Percentiles rank a stretch among this genome's conserved stretches.
Evolutionary conservation across 2,888 invertebrate genomes (phyloP).

Genomic region (Byasa hedistus): DNA sequence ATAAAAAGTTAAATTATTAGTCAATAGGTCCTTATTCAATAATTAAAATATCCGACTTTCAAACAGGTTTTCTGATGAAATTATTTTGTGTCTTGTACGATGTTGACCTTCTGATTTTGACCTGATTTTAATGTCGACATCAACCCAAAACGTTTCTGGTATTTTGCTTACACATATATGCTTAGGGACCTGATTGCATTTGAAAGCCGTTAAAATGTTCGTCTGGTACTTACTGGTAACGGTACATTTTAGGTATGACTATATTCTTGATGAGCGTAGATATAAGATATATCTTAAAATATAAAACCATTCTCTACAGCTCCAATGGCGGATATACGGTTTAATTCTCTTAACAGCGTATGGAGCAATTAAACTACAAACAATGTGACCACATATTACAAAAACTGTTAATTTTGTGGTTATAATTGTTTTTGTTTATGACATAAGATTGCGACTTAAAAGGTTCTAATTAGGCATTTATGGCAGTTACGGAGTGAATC

Average conservation of each 20-base stretch:
- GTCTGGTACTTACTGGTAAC: neutral
- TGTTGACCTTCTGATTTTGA: conserved; percentile 23
- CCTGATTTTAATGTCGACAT: conserved; percentile 27
- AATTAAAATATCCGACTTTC: conserved; percentile 17
- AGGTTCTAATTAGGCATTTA: conserved; percentile 2
- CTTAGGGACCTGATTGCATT: neutral
- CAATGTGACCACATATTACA: neutral
- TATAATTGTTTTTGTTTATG: neutral
- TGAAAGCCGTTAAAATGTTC: neutral
- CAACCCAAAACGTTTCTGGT: conserved; percentile 7
- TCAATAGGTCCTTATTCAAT: conserved; percentile 21
- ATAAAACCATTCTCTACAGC: neutral
- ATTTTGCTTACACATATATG: neutral
- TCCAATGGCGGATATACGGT: neutral
- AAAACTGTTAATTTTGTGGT: neutral
- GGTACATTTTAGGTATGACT: too few species aligned
- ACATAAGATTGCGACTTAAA: neutral
- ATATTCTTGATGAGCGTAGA: too few species aligned
- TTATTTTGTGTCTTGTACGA: conserved; percentile 15
- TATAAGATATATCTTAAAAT: too few species aligned
- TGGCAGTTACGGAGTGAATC: conserved; percentile 12
- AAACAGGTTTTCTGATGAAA: conserved; percentile 23
- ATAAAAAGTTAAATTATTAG: conserved; percentile 10
- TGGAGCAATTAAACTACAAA: neutral
- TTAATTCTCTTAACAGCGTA: neutral